Percentiles rank a stretch among this genome's conserved stretches.
These are phyloP conservation scores for Corticium candelabrum DNA, from an alignment of 37 sponge, comb jelly and placozoan genomes.

Conservation along the genomic window DNA sequence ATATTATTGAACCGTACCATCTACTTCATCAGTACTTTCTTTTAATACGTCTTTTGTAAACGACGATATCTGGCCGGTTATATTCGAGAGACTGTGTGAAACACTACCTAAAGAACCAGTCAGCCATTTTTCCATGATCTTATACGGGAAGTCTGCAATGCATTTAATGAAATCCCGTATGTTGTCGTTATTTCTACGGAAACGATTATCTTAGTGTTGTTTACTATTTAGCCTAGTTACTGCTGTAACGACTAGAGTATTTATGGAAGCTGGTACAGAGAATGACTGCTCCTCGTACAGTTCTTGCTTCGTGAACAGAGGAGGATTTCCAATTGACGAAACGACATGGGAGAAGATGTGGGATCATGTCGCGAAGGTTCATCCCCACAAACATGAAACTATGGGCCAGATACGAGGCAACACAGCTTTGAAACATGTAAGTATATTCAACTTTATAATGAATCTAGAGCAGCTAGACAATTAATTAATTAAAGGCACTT, in stretches of 20 bases:
- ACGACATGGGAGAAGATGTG: constrained; percentile 81
- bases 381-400: constrained; percentile 46
- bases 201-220: no score
- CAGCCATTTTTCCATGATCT: not conserved
- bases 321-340: constrained; percentile 68
- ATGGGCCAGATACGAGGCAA: constrained; percentile 48
- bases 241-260: no score
- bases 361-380: constrained; percentile 43
- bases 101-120: not conserved
- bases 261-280: no score
- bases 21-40: not conserved
- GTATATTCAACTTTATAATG: no score
- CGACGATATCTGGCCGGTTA: not conserved
- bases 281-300: no score
- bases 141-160: not conserved
- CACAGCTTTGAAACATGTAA: no score
- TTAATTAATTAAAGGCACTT: no score
- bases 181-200: no score
- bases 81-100: not conserved
- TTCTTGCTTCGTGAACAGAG: constrained; percentile 80
- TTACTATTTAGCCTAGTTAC: no score
- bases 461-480: no score
- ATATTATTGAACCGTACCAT: no score
- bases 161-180: not conserved
- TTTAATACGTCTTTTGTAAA: not conserved